Base-by-base conservation (phyloP, 1,140 invertebrate species). In the Pseudomyrmex flavicornis region DNA sequence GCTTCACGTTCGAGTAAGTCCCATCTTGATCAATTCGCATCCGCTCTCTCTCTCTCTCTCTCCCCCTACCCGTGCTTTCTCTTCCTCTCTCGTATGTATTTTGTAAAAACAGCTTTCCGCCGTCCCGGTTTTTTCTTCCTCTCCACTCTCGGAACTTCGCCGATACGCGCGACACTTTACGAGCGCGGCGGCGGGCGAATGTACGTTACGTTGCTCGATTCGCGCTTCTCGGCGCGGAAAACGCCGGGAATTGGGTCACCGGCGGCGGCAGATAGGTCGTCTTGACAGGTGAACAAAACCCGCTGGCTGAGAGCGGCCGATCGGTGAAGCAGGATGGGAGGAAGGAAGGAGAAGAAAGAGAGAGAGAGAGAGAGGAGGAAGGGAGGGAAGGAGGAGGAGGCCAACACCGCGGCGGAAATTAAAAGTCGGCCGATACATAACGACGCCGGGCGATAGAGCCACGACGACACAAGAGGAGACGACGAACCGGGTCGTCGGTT, bases 201-300 rank as follows among this genome's bases (percentile, higher is more conserved):
- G 35, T 35, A 35, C 35, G 61, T 66, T 17, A 22, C 76, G 48
- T 46, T 13, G 66, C 56, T 59, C 20, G 76, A 58, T 72, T 72
- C 66, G 52, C 66, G 52, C 44, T 15, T 26, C 59, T 75, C 73
- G 20, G 59, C 46, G 59, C 59, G 22, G 56, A 68, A 58, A 61
- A 70, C 68, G 70, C 79, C 65, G 75, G 63, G 70, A 70, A 92
- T 91, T 92, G 77, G 91, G 91, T 92, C 91, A 92, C 72, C 87
- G 79, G 75, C 63, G 83, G 85, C 88, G 79, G 75, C 63, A 84
- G 85, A 91, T 91, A 89, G 89, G 84, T 86, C 82, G 86, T 86
- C 84, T 87, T 91, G 91, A 92, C 91, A 92, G 88, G 88, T 90
- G 87, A 88, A 90, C 77, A 83, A 89, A 89, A 84, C 83, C 65